Base-by-base conservation (phyloP, 2,797 vertebrate species). In the Acrossocheilus fasciatus region DNA sequence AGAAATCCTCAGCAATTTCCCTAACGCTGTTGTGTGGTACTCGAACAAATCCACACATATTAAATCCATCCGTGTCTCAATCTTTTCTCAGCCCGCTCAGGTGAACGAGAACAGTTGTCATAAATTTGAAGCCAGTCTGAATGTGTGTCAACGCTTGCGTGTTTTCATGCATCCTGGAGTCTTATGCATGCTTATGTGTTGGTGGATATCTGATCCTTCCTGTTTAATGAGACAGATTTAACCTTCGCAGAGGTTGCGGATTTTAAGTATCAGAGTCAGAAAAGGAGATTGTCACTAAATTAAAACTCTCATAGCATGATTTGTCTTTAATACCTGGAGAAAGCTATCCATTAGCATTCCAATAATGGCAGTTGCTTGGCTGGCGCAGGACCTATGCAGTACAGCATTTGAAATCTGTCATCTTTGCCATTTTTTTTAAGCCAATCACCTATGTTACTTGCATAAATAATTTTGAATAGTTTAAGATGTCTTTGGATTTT, bases 1-100 rank as follows among this genome's bases (percentile, higher is more conserved):
- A 82, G 73, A 87, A 91, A 91, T 91, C 88, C 87, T 62, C 54
- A 12, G 86, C 84, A 89, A 89, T 91, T 89, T 89, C 87, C 89
- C 36, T 12, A 76, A 76, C 26, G 45, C 87, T 78, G 73, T 64
- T 82, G 82, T 88, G 77, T 50, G 86, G 87, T 79, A 80, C 88
- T 88, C 66, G 39, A 84, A 91, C 77, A 89, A 91, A 91, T 89
- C 88, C 87, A 59, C 69, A 82, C 50, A 85, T 88, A 89, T 89
- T 91, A 88, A 87, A 89, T 86, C 90, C 82, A 87, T 88, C 87
- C 68, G 74, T 52, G 83, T 84, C 82, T 86, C 86, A 87, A 87
- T 86, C 87, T 82, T 72, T 86, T 50, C 79, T 73, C 70, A n/a
- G 52, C 30, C 45, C 50, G 59, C 80, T 83, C 87, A 81, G 78